Percentiles rank a stretch among this genome's conserved stretches.
phyloP scores from a whole-genome alignment of 2,797 vertebrate genomes.

The Cheirogaleus major region DNA sequence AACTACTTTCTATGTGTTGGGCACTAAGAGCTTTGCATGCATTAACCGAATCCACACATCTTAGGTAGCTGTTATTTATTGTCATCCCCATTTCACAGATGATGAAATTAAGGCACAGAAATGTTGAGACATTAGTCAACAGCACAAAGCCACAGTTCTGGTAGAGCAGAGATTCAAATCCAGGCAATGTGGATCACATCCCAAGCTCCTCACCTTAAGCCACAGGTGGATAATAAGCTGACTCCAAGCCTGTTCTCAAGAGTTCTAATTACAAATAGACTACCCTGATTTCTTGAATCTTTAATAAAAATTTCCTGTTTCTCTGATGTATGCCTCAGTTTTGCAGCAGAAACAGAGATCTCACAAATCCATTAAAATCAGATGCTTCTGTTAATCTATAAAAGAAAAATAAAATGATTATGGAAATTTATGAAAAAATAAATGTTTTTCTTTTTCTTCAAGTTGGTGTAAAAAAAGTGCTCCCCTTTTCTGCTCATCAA shows the following conservation, averaged over 20 bases:
- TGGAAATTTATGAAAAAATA: neutral
- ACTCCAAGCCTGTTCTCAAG: neutral
- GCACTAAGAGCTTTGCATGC: neutral
- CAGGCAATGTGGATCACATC: neutral
- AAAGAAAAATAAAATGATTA: conserved; percentile 32
- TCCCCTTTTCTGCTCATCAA: neutral
- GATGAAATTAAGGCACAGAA: conserved; percentile 22
- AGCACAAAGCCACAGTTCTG: neutral
- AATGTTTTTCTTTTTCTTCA: neutral
- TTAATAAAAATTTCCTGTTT: neutral
- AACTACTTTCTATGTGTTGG: neutral
- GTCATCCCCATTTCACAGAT: neutral
- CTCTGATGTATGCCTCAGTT: neutral
- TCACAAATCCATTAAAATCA: neutral
- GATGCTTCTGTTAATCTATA: neutral
- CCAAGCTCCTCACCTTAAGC: neutral
- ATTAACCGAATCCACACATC: neutral
- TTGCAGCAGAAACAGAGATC: neutral
- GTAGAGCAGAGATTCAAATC: neutral
- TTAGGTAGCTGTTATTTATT: neutral
- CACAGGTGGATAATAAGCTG: neutral
- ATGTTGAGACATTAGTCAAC: neutral
- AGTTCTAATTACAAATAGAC: neutral
- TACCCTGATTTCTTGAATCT: neutral
- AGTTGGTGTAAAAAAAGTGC: neutral